These are phyloP conservation scores for Phylloscopus whistleri DNA, from an alignment of 2,113 vertebrate species.

Conservation along the genomic window DNA sequence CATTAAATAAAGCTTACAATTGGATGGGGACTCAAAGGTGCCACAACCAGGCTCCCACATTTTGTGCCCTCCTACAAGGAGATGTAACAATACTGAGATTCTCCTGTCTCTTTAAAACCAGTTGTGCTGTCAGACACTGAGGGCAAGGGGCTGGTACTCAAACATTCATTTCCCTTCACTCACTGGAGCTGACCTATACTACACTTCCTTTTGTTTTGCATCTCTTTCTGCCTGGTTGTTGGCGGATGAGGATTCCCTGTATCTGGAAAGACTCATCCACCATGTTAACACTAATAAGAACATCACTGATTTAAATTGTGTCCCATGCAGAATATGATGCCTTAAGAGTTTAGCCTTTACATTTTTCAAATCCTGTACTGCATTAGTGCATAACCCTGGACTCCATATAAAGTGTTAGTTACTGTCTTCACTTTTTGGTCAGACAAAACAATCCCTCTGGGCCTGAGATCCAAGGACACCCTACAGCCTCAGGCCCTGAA, in stretches of 20 bases:
- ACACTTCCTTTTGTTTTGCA: background rate
- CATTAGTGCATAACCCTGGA: background rate
- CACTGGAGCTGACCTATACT: background rate
- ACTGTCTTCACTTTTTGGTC: background rate
- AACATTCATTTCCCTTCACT: background rate
- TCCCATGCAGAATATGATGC: background rate
- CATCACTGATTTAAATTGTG: background rate
- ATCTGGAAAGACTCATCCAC: background rate
- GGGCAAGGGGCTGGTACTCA: background rate
- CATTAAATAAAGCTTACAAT: background rate
- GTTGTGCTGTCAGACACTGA: background rate
- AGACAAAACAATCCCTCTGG: background rate
- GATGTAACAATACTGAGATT: background rate
- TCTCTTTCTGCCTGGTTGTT: background rate
- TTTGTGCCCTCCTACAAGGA: background rate
- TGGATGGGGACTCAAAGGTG: background rate
- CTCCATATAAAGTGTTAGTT: background rate
- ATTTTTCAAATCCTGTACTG: background rate
- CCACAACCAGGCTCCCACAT: background rate
- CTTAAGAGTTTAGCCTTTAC: background rate
- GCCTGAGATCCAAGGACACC: background rate
- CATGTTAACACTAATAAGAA: background rate
- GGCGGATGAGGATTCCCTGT: background rate
- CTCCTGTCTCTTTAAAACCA: background rate
- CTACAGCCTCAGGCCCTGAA: background rate